These are phyloP conservation scores for Melanogrammus aeglefinus DNA, from an alignment of 2,797 vertebrate species.

Conservation along the genomic window DNA sequence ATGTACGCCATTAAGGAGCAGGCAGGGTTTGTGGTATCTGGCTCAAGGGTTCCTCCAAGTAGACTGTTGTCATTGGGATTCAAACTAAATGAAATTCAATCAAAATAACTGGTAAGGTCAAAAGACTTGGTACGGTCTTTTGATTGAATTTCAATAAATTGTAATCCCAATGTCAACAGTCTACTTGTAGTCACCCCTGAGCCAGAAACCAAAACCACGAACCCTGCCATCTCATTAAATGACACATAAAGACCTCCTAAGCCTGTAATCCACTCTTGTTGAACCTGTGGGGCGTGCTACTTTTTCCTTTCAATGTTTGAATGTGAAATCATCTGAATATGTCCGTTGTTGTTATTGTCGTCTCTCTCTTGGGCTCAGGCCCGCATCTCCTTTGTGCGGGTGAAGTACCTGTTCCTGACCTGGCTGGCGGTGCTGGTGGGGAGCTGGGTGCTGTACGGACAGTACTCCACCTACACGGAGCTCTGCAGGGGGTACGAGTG, in stretches of 20 bases:
- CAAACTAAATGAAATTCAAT: neutral
- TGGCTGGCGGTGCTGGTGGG: slow-evolving; percentile 95
- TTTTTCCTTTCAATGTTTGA: too few species aligned
- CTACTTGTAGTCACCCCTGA: neutral
- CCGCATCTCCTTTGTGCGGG: slow-evolving; percentile 88
- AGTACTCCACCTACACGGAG: slow-evolving; percentile 95
- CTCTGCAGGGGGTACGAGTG: slow-evolving; percentile 96
- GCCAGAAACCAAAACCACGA: too few species aligned
- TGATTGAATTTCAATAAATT: neutral
- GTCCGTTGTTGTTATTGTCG: slow-evolving; percentile 11
- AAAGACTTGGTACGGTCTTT: too few species aligned
- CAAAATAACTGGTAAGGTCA: too few species aligned
- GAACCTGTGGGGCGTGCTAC: too few species aligned
- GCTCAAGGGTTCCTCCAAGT: neutral
- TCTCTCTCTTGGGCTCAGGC: slow-evolving; percentile 69
- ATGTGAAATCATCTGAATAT: too few species aligned
- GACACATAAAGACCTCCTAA: too few species aligned
- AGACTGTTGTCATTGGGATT: neutral
- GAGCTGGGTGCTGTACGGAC: slow-evolving; percentile 96
- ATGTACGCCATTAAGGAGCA: too few species aligned
- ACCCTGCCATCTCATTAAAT: too few species aligned
- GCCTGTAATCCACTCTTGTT: neutral
- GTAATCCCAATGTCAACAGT: neutral
- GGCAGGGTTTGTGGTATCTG: too few species aligned
- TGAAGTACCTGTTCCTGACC: slow-evolving; percentile 97